phyloP scores from a whole-genome alignment of 2,113 vertebrate species.

The Fulmarus glacialis region DNA sequence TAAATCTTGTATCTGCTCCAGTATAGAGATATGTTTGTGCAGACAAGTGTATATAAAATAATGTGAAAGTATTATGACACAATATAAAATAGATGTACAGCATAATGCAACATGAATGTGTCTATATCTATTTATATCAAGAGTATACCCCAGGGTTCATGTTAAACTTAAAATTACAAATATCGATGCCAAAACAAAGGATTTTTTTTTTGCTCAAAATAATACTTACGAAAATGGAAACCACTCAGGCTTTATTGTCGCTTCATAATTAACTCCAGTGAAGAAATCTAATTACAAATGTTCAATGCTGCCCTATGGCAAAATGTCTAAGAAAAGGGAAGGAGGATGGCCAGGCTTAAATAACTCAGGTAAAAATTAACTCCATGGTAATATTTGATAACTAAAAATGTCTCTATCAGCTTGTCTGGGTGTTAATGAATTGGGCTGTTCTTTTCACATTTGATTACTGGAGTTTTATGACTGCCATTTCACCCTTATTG shows the following conservation, averaged over 20 bases:
- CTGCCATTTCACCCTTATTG: constrained; percentile 37
- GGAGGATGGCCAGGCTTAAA: constrained; percentile 60
- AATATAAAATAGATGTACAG: background rate
- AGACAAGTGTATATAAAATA: background rate
- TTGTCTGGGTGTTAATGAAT: constrained; percentile 72
- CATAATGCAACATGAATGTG: background rate
- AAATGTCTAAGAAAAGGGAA: constrained; percentile 23
- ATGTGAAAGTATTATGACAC: background rate
- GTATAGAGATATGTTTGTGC: background rate
- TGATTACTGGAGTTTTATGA: constrained; percentile 64
- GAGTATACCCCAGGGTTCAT: background rate
- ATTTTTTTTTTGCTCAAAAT: constrained; percentile 24
- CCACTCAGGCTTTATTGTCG: constrained; percentile 59
- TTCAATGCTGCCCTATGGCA: constrained; percentile 66
- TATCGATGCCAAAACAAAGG: background rate
- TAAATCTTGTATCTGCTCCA: background rate
- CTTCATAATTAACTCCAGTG: constrained; percentile 72
- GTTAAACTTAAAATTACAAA: constrained; percentile 57
- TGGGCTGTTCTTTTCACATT: constrained; percentile 72
- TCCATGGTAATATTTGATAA: constrained; percentile 59
- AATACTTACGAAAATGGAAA: constrained; percentile 47
- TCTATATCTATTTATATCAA: background rate
- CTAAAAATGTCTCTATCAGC: constrained; percentile 71
- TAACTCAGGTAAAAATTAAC: constrained; percentile 74
- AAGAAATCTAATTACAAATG: constrained; percentile 73